Percentiles rank a stretch among this genome's conserved stretches.
Conservation (phyloP, 2,113 vertebrate genomes). For the Leucopternis melanops region DNA sequence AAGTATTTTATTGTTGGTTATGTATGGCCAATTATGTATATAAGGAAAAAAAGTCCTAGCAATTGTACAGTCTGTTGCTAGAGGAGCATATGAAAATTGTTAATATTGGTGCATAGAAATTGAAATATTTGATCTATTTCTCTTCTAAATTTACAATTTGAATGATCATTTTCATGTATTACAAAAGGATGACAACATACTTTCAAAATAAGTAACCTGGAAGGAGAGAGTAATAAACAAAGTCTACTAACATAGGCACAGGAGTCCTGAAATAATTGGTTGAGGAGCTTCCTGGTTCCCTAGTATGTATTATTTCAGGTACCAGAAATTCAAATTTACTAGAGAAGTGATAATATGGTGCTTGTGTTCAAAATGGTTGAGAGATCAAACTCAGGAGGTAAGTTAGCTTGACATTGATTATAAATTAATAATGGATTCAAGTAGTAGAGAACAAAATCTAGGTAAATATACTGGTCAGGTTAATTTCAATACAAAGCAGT, state of each 20-base stretch:
- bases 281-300: background rate
- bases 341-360: background rate
- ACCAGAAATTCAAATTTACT: background rate
- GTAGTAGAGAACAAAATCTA: background rate
- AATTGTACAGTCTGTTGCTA: background rate
- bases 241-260: background rate
- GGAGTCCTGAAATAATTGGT: background rate
- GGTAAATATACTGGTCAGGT: background rate
- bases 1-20: background rate
- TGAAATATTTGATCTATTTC: background rate
- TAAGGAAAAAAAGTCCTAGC: background rate
- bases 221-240: background rate
- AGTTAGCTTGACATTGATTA: background rate
- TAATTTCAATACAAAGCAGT: background rate
- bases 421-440: background rate
- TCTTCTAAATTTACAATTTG: background rate
- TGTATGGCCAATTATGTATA: background rate
- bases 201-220: background rate
- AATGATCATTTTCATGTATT: background rate
- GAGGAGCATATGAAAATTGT: background rate
- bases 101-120: background rate
- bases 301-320: background rate
- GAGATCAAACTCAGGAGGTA: background rate
- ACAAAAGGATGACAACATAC: background rate
- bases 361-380: background rate